Evolutionary conservation across 2,888 invertebrate genomes (phyloP), one percentile per base, ranked within the genome.

Genomic region (Eretmocerus hayati): DNA sequence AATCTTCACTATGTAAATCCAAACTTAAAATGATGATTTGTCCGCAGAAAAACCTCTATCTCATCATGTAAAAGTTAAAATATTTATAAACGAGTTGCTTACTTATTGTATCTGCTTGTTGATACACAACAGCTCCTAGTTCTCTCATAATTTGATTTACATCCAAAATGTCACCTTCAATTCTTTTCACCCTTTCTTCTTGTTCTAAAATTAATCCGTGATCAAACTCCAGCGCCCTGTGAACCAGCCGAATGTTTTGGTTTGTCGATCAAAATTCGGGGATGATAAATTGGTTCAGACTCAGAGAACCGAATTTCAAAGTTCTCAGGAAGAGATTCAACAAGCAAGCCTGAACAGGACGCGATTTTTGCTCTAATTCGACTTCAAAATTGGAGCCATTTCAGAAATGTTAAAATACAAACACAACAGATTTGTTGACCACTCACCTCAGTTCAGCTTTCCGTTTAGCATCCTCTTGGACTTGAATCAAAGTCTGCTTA

Each of bases 91-190:
- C 46, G 19, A 42, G 15, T 42, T 48, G 66, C 81, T 77, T 71
- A 90, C 91, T 86, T 55, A 90, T 79, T 44, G 76, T 72, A 61
- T 84, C 81, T 13, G 79, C 81, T 69, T 91, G 90, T 55, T 80
- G 76, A 58, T 80, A 73, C n/a, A 88, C 83, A 67, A 88, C 72
- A 9, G 77, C 78, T 2, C 82, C 81, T 30, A 91, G 72, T 38
- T 86, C 84, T 48, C 81, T 79, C 85, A 90, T 89, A 53, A 90
- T 87, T 68, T 85, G 81, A 69, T 87, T 87, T 5, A 90, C 84
- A 69, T 91, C 90, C 51, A 90, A 70, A 43, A 90, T 83, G 66
- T 88, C 85, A 0, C 82, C 80, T 68, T 92, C 92, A 41, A 93
- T 85, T 66, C 84, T 81, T 59, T 79, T 79, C 55, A 92, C 83